phyloP scores from a whole-genome alignment of 2,113 vertebrate genomes.

The Osmerus mordax region DNA sequence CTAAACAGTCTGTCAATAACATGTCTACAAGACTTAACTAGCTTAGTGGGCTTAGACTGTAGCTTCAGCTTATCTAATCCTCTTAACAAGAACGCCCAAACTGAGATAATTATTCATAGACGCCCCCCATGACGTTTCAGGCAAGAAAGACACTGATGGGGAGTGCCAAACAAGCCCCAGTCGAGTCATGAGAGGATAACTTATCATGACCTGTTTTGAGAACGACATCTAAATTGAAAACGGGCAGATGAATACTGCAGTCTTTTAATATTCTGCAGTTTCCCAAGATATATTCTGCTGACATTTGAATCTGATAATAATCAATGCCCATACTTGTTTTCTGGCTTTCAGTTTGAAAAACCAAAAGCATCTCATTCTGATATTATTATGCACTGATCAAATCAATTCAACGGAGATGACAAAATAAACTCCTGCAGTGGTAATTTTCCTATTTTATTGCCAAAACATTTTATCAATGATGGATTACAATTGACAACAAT shows the following conservation, averaged over 20 bases:
- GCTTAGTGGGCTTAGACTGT: slow-evolving; percentile 65
- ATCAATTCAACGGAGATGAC: not conserved
- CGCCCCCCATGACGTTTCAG: slow-evolving; percentile 34
- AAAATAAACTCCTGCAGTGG: not conserved
- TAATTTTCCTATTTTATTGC: not conserved
- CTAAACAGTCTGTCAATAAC: slow-evolving; percentile 59
- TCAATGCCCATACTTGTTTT: not conserved
- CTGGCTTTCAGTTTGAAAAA: not conserved
- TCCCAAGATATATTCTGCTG: not conserved
- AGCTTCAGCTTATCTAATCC: slow-evolving; percentile 68
- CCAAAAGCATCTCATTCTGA: not conserved
- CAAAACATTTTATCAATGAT: slow-evolving; percentile 23
- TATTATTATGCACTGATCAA: not conserved
- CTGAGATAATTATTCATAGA: slow-evolving; percentile 68
- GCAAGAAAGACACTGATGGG: slow-evolving; percentile 24
- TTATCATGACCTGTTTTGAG: too few species aligned
- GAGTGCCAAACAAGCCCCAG: slow-evolving; percentile 21
- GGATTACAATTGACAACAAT: not conserved
- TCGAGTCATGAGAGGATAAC: too few species aligned
- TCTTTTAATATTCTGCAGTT: not conserved
- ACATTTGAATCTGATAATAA: not conserved
- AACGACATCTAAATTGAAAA: too few species aligned
- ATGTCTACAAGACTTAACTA: slow-evolving; percentile 60
- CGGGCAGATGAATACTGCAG: not conserved
- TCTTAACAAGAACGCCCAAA: slow-evolving; percentile 66